Evolutionary conservation across 2,888 invertebrate species (phyloP), one percentile per base, ranked within the genome.

Genomic region (Schrankia costaestrigalis): DNA sequence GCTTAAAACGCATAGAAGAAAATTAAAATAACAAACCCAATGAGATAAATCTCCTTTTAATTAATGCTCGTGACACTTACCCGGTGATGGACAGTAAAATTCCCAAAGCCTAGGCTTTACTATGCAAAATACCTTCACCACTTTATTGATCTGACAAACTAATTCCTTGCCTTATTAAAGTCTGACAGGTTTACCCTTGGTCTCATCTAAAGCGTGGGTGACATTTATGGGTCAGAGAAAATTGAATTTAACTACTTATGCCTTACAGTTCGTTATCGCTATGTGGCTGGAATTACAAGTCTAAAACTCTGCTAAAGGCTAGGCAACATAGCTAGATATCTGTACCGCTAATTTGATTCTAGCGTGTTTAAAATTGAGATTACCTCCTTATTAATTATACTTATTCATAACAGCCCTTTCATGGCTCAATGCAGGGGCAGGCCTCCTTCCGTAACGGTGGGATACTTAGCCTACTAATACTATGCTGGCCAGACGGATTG

Each of bases 41-140:
- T 68, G 69, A 71, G 67, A 70, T 69, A 69, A 70, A 73, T 67
- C 71, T 58, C 65, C 48, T 65, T 71, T 71, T 70, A 73, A 73
- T 72, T 64, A 71, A 68, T 63, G 63, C 59, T 48, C 50, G 53
- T 53, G 51, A 52, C 48, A 43, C 52, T 42, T 50, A 52, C 39
- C 48, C 60, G 52, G 35, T 56, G 50, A 37, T 31, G 54, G 36
- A 38, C 34, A 51, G 41, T 49, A 63, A 70, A 64, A 68, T 55
- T 62, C 53, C 60, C 60, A 52, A 41, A 42, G 52, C 63, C 51
- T 49, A 42, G 46, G 64, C 69, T 71, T 71, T 72, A 46, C 52
- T 54, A 72, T 71, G 72, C 71, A 73, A 71, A 73, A 72, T 64
- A 56, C 55, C 56, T 46, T 45, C 50, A 49, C 46, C 58, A 34